Evolutionary conservation across 53 echinoderm and acorn worm genomes (phyloP).

Genomic region (Mesocentrotus franciscanus): DNA sequence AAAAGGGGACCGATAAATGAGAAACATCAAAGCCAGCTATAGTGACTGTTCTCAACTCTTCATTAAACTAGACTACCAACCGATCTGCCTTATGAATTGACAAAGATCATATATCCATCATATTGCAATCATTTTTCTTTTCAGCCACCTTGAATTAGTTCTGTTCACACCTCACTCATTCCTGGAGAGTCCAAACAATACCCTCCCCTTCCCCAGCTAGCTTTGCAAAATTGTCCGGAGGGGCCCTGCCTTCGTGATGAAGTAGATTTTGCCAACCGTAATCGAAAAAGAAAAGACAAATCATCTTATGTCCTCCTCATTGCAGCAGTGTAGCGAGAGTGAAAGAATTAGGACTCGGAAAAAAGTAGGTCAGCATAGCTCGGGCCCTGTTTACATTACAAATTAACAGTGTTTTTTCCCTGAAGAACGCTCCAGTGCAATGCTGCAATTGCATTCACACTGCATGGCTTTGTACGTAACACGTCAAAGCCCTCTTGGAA

Average conservation of each 20-base stretch:
- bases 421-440: neutral
- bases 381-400: neutral
- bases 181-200: neutral
- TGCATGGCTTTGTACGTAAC: neutral
- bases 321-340: neutral
- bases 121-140: neutral
- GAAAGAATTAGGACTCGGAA: slow-evolving; percentile 22
- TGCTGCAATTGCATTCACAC: neutral
- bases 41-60: neutral
- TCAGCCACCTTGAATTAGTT: neutral
- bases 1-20: neutral
- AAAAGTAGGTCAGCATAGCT: slow-evolving; percentile 4
- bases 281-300: slow-evolving; percentile 1
- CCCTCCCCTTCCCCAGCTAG: neutral
- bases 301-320: slow-evolving; percentile 26
- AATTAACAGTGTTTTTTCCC: neutral
- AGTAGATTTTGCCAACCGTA: slow-evolving; percentile 22
- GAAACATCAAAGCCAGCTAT: neutral
- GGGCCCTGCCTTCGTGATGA: slow-evolving; percentile 10
- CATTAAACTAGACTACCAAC: neutral
- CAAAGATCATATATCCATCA: neutral
- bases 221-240: neutral
- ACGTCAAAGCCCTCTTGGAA: neutral
- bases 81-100: neutral
- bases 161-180: neutral